phyloP scores from a whole-genome alignment of 2,888 invertebrate genomes.

The Caenorhabditis sp. region DNA sequence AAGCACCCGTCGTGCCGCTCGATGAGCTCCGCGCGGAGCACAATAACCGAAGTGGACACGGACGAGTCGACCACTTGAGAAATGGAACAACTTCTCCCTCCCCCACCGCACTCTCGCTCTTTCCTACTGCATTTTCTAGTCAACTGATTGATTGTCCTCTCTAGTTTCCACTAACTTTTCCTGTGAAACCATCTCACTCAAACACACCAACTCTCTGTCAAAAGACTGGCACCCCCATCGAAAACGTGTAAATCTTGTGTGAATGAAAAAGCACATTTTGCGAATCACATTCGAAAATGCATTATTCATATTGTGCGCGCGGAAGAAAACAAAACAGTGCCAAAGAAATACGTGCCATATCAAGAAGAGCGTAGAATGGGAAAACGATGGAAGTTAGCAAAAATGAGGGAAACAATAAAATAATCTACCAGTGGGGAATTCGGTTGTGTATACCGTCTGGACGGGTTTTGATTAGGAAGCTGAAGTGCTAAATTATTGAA shows the following conservation, averaged over 20 bases:
- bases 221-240: neutral
- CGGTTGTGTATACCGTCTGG: neutral
- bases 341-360: conserved; percentile 27
- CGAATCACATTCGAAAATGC: too few relatives aligned
- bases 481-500: conserved; percentile 6
- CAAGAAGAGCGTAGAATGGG: neutral
- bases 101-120: conserved; percentile 17
- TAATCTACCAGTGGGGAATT: conserved; percentile 26
- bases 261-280: conserved; percentile 2
- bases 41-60: conserved; percentile 55
- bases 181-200: neutral
- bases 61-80: conserved; percentile 56
- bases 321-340: conserved; percentile 6
- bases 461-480: neutral
- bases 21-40: conserved; percentile 57
- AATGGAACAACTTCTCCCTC: neutral
- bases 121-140: conserved; percentile 50
- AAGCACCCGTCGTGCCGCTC: conserved; percentile 69
- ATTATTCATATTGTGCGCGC: too few relatives aligned
- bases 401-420: conserved; percentile 2
- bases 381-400: neutral
- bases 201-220: conserved; percentile 17
- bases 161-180: neutral
- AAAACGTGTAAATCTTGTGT: conserved; percentile 35
- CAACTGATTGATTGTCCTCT: conserved; percentile 14